Evolutionary conservation across 2,797 vertebrate genomes (phyloP), one percentile per base, ranked within the genome.

Genomic region (Nyctibius grandis): DNA sequence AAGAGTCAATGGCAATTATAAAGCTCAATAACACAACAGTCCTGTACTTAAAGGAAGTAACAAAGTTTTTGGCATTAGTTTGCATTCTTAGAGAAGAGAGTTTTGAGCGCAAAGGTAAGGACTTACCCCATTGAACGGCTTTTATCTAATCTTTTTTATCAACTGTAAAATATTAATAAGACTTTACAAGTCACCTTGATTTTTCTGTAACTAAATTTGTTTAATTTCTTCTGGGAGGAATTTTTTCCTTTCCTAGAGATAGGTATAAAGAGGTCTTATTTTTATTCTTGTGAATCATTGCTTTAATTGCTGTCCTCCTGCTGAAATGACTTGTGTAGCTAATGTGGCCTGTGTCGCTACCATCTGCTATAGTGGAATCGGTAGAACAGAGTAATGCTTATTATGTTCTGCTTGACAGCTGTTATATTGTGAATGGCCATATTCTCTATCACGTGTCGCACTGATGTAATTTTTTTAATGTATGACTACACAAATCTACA

Each of bases 11-110:
- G 99, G 99, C 99, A 93, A 99, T 99, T 98, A 99, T 99, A 98
- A 99, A 99, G 97, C 99, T 99, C 95, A 99, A 99, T 98, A 99
- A 99, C 97, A 99, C 99, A 97, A 99, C 99, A 12, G 99, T 99
- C 97, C 98, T 99, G 82, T 99, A 99, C 98, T 98, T 99, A 98
- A 99, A 99, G 97, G 99, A 99, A 98, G 99, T 99, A 97, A 99
- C 99, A 87, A 99, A 99, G 97, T 99, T 99, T 98, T 98, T 99
- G 95, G 99, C 99, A 23, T 98, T 99, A 69, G 99, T 99, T 96
- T 99, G 99, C 98, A 99, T 99, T 97, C 98, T 99, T 97, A 98
- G 99, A 97, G 99, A 99, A 97, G 99, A 99, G 97, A 99, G 99
- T 98, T 99, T 99, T 89, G 99, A 99, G 97, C 98, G 99, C 94